phyloP scores from a whole-genome alignment of 2,797 vertebrate genomes.

The Buphagus erythrorhynchus region DNA sequence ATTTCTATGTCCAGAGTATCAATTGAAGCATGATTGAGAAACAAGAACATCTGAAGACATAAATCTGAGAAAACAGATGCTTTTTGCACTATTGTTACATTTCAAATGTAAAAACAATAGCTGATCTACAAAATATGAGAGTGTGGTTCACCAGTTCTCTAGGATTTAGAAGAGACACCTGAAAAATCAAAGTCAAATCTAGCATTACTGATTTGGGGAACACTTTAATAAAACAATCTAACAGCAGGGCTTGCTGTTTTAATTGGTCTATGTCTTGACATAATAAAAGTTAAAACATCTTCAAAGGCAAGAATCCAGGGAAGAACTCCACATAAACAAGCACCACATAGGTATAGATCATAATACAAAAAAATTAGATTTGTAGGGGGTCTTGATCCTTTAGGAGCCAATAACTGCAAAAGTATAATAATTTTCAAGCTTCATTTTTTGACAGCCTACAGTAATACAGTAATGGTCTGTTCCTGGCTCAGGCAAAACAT shows the following conservation, averaged over 20 bases:
- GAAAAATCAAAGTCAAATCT: not conserved
- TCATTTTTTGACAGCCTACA: not conserved
- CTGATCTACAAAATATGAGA: not conserved
- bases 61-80: slow-evolving; percentile 13
- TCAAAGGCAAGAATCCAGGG: not conserved
- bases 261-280: not conserved
- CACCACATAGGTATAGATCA: not conserved
- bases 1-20: slow-evolving; percentile 21
- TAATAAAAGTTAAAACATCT: not conserved
- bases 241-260: not conserved
- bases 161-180: not conserved
- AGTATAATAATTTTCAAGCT: not conserved
- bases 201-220: not conserved
- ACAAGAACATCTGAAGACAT: not conserved
- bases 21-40: not conserved
- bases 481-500: not conserved
- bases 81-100: not conserved
- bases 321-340: not conserved
- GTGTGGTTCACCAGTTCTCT: not conserved
- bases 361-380: not conserved
- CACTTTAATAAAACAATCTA: not conserved
- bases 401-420: not conserved
- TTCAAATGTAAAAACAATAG: not conserved
- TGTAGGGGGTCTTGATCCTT: not conserved
- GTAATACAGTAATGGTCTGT: not conserved